Base-by-base conservation (phyloP, 2,797 vertebrate genomes). In the Anguilla anguilla region DNA sequence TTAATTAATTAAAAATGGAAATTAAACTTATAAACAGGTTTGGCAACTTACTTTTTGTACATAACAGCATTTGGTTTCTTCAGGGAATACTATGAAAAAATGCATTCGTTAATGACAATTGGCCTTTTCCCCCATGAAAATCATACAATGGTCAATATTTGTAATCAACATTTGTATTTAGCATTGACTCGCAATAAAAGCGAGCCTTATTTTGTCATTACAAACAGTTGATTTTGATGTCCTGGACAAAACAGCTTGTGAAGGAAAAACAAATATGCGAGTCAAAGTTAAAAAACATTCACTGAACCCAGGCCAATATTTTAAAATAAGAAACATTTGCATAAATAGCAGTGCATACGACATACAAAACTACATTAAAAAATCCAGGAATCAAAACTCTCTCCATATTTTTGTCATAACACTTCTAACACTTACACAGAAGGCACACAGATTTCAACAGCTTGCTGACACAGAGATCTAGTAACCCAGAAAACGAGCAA, bases 61-160 rank as follows among this genome's bases (percentile, higher is more conserved):
- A 99, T 91, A 22, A 99, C 94, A 28, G 97, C 97, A 89, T 95
- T 97, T 0, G 98, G 98, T 87, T 99, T 99, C 95, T 99, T 99
- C 93, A 99, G 90, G 25, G 97, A 96, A 93, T 98, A 97, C 98
- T 99, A 95, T 87, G 95, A 95, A 93, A 91, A 92, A 53, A 91
- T 91, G 17, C 49, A 69, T 4, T 31, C 25, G 57, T 39, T n/a
- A 79, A 64, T n/a, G 35, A 10, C 39, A 31, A 55, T 43, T 46
- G 31, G 53, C n/a, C 51, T 72, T 25, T 39, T 31, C 7, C 28
- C 22, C 9, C n/a, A 46, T 6, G 67, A n/a, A 28, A 57, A 0
- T 84, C n/a, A 61, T 53, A 59, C 0, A 31, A 0, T 67, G 59
- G 28, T 57, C 82, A 72, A 85, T 6, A 87, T 25, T 67, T 64